Evolutionary conservation across 2,113 vertebrate species (phyloP), one percentile per base, ranked within the genome.

Genomic region (Megaleporinus macrocephalus): DNA sequence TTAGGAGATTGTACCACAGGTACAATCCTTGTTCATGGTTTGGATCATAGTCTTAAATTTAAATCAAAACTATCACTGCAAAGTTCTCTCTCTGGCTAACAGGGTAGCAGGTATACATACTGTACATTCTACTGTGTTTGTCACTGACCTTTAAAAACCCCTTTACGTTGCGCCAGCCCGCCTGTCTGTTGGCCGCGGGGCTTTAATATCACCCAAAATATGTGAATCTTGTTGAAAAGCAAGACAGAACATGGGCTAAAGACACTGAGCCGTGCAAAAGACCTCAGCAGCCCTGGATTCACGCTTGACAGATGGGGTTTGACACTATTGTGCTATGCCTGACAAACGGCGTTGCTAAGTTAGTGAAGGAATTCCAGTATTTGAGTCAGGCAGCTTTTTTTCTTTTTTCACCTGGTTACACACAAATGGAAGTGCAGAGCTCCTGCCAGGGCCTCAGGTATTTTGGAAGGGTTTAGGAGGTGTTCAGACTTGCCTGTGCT

Each of bases 361-460:
- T 69, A 2, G 36, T 11, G 5, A 29, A 41, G 53, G 55, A 71
- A 72, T 72, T 79, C 53, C 53, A 79, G 65, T 5, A n/a, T n/a
- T n/a, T 10, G 66, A 41, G 66, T n/a, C 12, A 0, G 33, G 22
- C 66, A n/a, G n/a, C n/a, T n/a, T n/a, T n/a, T n/a, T n/a, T n/a
- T n/a, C 30, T 78, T 76, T 79, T 84, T 62, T 76, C 85, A 87
- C 86, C 86, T 72, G 79, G 85, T 88, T 91, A 76, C 87, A 87
- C 72, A 85, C 36, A 33, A 85, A 79, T 88, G 84, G 89, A 88
- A 90, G 89, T 87, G 82, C 89, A 84, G 90, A 84, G 78, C 79
- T 86, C 80, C 82, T 92, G 89, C 88, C 92, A 91, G 84, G 63
- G 85, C 88, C 92, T 89, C 89, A 92, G 88, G 91, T 91, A 89